Conservation (phyloP, 37 sponge, comb jelly and placozoan species). For the Ephydatia muelleri region DNA sequence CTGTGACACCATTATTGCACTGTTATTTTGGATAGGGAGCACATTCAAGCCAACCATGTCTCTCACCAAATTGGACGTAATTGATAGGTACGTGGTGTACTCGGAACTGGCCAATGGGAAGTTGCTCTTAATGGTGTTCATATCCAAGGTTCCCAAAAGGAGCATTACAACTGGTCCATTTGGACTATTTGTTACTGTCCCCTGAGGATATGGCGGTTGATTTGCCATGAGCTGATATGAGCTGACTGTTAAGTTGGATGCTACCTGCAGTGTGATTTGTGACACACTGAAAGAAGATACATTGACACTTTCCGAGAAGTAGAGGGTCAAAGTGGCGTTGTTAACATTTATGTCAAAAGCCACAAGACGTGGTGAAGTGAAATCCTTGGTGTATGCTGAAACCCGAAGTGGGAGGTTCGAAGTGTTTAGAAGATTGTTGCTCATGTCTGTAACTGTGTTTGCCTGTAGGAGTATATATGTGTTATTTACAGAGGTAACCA, state of each 20-base stretch:
- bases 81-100: conserved; percentile 63
- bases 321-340: conserved; percentile 49
- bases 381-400: conserved; percentile 33
- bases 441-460: conserved; percentile 66
- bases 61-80: conserved; percentile 30
- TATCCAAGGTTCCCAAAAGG: conserved; percentile 60
- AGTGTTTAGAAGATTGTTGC: conserved; percentile 58
- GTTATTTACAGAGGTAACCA: conserved; percentile 49
- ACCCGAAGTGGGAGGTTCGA: conserved; percentile 65
- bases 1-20: conserved; percentile 26
- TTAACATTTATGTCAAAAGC: conserved; percentile 83
- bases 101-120: conserved; percentile 56
- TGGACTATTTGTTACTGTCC: conserved; percentile 63
- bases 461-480: conserved; percentile 46
- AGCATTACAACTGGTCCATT: conserved; percentile 72
- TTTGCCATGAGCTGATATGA: conserved; percentile 50
- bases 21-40: conserved; percentile 30
- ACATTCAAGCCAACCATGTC: conserved; percentile 76
- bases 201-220: conserved; percentile 34
- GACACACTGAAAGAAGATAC: conserved; percentile 47
- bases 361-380: conserved; percentile 60
- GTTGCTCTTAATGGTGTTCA: conserved; percentile 72
- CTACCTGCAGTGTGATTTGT: conserved; percentile 56
- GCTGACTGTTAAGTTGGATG: conserved; percentile 1
- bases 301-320: conserved; percentile 79